phyloP scores from a whole-genome alignment of 1,140 invertebrate genomes.

The Anastatus disparis region DNA sequence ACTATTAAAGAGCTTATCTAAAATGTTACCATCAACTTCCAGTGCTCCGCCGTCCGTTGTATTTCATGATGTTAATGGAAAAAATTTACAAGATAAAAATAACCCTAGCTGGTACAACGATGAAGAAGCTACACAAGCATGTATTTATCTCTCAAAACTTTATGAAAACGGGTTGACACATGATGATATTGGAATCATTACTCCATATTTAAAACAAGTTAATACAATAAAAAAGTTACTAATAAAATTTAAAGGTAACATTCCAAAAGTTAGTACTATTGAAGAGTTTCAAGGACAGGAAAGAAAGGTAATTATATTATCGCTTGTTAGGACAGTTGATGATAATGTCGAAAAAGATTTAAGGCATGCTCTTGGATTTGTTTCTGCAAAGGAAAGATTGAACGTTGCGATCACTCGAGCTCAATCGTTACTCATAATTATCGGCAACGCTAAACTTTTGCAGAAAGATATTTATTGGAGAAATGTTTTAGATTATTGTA shows the following conservation, averaged over 20 bases:
- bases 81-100: constrained; percentile 77
- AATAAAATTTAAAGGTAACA: constrained; percentile 71
- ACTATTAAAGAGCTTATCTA: constrained; percentile 48
- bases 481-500: constrained; percentile 74
- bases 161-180: constrained; percentile 73
- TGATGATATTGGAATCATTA: constrained; percentile 89
- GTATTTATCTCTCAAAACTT: constrained; percentile 71
- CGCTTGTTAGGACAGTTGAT: too few relatives aligned
- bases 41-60: constrained; percentile 71
- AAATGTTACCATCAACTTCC: constrained; percentile 56
- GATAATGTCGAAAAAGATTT: constrained; percentile 71
- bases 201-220: constrained; percentile 91
- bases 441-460: constrained; percentile 85
- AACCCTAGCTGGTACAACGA: too few relatives aligned
- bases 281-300: constrained; percentile 98
- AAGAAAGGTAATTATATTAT: too few relatives aligned
- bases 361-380: constrained; percentile 79
- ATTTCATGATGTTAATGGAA: constrained; percentile 85
- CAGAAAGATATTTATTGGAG: constrained; percentile 77
- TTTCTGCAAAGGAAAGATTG: constrained; percentile 79
- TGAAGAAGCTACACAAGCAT: too few relatives aligned
- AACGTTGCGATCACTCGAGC: constrained; percentile 90
- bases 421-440: constrained; percentile 79
- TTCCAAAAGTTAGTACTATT: constrained; percentile 89
- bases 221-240: constrained; percentile 77